Evolutionary conservation across 2,888 invertebrate genomes (phyloP), one percentile per base, ranked within the genome.

Genomic region (Rhodophaea formosa): DNA sequence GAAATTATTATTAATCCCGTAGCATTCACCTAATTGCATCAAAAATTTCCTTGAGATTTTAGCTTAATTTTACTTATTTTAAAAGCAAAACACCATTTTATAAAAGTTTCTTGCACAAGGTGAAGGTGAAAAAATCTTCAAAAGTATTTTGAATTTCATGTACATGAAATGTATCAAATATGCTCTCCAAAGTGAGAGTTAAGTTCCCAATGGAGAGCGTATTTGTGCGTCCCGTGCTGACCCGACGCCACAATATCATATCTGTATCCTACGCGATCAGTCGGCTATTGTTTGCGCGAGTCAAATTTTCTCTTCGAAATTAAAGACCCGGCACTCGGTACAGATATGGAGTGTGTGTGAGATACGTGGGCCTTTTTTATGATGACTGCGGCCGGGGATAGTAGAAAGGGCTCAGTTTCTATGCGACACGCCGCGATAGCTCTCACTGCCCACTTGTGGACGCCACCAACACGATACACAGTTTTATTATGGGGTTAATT

Each of bases 301-400:
- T 88, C 88, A 87, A 88, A 88, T 88, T 88, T 86, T 88, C 88
- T 86, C 84, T 65, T 60, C 62, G 63, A 64, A 60, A 61, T 60
- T 61, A 8, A 58, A 69, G 69, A 64, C 61, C 62, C 59, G 66
- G 61, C 75, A 82, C 80, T 75, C 77, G 78, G 80, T 89, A 89
- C 89, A 90, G 89, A 90, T 90, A 89, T 88, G 85, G 80, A 82
- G 84, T 82, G 86, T 86, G 82, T 78, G 75, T 78, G 73, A 70
- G 70, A 58, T 61, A 66, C 67, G 72, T 82, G 82, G 79, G 83
- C 79, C 78, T 81, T 80, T 83, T 81, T 77, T 80, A 79, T 75
- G 65, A 58, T 15, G 56, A 55, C 23, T 32, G 8, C 7, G 16
- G 23, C 23, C 32, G 35, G 14, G 32, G 35, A 12, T 3, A 62